These are phyloP conservation scores for Andrena bucephala DNA, from an alignment of 2,888 invertebrate genomes.

Conservation along the genomic window DNA sequence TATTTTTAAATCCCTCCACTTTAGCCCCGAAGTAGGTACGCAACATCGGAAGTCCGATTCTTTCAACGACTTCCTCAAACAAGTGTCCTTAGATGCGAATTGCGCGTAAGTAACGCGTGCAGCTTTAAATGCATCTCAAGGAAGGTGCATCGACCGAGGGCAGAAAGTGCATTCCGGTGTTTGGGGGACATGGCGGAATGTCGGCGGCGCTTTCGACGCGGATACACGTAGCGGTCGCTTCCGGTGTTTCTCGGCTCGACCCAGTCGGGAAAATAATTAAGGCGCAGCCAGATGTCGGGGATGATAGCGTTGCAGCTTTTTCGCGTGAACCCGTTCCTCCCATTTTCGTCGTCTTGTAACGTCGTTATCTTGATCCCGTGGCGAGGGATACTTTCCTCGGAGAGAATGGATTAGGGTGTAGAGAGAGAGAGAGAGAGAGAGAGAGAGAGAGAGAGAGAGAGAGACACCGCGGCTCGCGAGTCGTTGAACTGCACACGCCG, in stretches of 20 bases:
- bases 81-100: not conserved
- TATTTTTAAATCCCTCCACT: no score
- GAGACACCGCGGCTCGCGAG: conserved; percentile 34
- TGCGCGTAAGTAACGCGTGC: conserved; percentile 3
- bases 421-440: conserved; percentile 19
- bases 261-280: conserved; percentile 64
- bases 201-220: conserved; percentile 50
- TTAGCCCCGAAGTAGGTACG: not conserved
- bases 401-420: conserved; percentile 51
- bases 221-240: conserved; percentile 52
- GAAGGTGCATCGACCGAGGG: conserved; percentile 43
- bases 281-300: conserved; percentile 54
- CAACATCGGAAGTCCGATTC: not conserved
- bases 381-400: conserved; percentile 45
- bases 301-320: conserved; percentile 64
- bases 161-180: conserved; percentile 79
- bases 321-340: conserved; percentile 64
- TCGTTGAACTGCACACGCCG: conserved; percentile 48
- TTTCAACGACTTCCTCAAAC: not conserved
- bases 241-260: conserved; percentile 55
- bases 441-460: conserved; percentile 2
- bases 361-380: conserved; percentile 51
- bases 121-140: conserved; percentile 15
- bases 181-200: conserved; percentile 73
- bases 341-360: conserved; percentile 58